Evolutionary conservation across 1,140 invertebrate species (phyloP).

Genomic region (Ceratitis capitata): DNA sequence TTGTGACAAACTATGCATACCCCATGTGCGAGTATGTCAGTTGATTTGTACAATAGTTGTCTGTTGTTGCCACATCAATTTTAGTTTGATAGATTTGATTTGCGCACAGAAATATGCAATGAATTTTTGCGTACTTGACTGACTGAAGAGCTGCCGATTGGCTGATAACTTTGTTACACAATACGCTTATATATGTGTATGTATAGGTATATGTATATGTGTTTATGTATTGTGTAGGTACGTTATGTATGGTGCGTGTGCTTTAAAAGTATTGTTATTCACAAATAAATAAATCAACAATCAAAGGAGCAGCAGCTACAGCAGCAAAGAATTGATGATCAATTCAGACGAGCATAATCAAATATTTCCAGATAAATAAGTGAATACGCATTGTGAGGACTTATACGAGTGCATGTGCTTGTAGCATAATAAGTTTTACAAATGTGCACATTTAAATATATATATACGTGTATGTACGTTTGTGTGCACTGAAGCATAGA

Average conservation of each 20-base stretch:
- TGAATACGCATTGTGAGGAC: background rate
- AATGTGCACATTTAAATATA: too few species aligned
- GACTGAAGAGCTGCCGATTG: background rate
- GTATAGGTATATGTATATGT: background rate
- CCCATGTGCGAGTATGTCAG: background rate
- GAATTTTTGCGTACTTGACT: background rate
- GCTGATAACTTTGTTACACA: background rate
- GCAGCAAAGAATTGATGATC: constrained; percentile 19
- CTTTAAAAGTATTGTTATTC: background rate
- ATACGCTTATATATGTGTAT: background rate
- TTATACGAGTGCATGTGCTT: background rate
- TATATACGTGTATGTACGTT: background rate
- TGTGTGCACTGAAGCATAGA: background rate
- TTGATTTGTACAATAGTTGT: background rate
- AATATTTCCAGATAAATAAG: constrained; percentile 9
- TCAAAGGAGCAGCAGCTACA: constrained; percentile 31
- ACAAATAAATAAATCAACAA: constrained; percentile 23
- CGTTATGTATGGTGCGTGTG: background rate
- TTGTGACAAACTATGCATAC: too few species aligned
- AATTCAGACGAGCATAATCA: constrained; percentile 16
- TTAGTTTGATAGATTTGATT: background rate
- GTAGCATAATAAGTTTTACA: too few species aligned
- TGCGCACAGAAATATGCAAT: background rate
- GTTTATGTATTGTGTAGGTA: too few species aligned
- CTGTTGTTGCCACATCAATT: constrained; percentile 8